Evolutionary conservation across 2,888 invertebrate species (phyloP).

Genomic region (Gymnocheta viridis): DNA sequence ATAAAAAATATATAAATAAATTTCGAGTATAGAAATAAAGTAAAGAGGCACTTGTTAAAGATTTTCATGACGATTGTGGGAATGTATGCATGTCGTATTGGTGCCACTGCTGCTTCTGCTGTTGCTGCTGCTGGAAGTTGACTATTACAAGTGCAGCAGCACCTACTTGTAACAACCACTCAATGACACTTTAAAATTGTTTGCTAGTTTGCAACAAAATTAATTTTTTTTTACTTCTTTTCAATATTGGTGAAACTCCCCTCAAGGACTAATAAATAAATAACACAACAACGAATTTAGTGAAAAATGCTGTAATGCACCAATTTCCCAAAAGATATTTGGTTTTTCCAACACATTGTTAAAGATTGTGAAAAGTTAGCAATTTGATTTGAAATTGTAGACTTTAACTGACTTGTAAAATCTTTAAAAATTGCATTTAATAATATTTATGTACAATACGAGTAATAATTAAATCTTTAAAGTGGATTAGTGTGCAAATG

Average conservation of each 20-base stretch:
- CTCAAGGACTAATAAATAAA: conserved; percentile 34
- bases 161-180: conserved; percentile 60
- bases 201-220: conserved; percentile 54
- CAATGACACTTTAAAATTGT: conserved; percentile 61
- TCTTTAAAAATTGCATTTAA: not conserved
- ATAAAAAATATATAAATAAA: not conserved
- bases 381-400: not conserved
- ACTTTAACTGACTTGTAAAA: not conserved
- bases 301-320: conserved; percentile 33
- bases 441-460: too few relatives aligned
- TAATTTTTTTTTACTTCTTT: too few relatives aligned
- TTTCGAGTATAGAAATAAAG: conserved; percentile 28
- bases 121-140: too few relatives aligned
- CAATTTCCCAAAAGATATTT: conserved; percentile 9
- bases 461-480: conserved; percentile 32
- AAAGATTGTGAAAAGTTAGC: not conserved
- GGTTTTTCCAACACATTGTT: not conserved
- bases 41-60: conserved; percentile 61
- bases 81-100: not conserved
- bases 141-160: conserved; percentile 56
- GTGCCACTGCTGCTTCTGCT: conserved; percentile 38
- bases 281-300: conserved; percentile 21
- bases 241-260: conserved; percentile 5
- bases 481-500: conserved; percentile 36
- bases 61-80: conserved; percentile 45